Evolutionary conservation across 2,113 vertebrate genomes (phyloP).

Genomic region (Onychostoma macrolepis): DNA sequence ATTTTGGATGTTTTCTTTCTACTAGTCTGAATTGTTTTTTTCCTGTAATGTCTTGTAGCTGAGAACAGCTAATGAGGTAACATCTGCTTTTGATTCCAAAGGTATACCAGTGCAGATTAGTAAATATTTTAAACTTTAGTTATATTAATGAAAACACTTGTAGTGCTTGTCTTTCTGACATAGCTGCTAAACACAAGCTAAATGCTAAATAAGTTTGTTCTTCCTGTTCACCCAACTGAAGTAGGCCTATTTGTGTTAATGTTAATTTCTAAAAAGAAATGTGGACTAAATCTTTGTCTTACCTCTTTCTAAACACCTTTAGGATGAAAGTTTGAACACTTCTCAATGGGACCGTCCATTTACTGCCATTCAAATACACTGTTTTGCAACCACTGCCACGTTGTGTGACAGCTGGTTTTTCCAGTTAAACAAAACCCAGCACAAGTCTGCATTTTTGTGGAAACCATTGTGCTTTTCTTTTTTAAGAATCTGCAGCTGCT

Average conservation of each 20-base stretch:
- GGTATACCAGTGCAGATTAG: neutral
- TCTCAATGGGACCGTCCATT: neutral
- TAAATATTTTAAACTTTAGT: neutral
- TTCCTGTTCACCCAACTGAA: neutral
- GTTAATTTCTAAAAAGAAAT: neutral
- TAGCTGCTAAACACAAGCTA: neutral
- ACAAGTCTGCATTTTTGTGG: neutral
- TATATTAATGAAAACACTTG: neutral
- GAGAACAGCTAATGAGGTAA: neutral
- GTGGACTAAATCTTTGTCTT: neutral
- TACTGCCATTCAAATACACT: neutral
- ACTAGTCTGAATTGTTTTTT: neutral
- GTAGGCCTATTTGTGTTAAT: neutral
- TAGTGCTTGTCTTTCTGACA: neutral
- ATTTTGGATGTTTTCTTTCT: neutral
- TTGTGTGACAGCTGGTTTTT: slow-evolving; percentile 42
- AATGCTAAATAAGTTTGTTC: neutral
- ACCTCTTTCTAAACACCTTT: slow-evolving; percentile 22
- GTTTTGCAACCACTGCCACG: slow-evolving; percentile 26
- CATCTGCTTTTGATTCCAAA: neutral
- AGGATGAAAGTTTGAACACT: neutral
- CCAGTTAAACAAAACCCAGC: slow-evolving; percentile 24
- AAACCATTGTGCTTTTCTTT: too few relatives aligned
- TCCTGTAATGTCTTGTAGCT: neutral
- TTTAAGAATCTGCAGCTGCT: neutral